These are phyloP conservation scores for Hippocampus zosterae DNA, from an alignment of 2,113 vertebrate species.

Conservation along the genomic window DNA sequence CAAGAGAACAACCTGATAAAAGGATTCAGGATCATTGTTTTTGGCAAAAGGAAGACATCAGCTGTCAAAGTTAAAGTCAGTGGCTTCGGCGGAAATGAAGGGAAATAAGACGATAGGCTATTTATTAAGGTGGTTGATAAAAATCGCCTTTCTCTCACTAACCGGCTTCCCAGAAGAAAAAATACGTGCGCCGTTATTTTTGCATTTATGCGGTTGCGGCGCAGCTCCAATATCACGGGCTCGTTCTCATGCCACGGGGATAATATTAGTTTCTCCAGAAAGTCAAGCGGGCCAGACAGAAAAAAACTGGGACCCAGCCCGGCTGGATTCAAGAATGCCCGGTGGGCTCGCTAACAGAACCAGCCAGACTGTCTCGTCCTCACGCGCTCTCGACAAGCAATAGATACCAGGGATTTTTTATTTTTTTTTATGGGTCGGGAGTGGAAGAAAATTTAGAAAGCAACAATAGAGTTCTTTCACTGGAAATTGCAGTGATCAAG, in stretches of 20 bases:
- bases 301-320: not conserved
- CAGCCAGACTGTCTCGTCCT: conserved; percentile 53
- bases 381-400: conserved; percentile 69
- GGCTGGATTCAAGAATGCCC: conserved; percentile 11
- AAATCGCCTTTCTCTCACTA: conserved; percentile 10
- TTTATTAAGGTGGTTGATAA: conserved; percentile 57
- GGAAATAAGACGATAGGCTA: conserved; percentile 62
- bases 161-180: conserved; percentile 58
- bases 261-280: conserved; percentile 44
- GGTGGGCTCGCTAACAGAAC: conserved; percentile 42
- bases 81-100: conserved; percentile 65
- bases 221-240: conserved; percentile 42
- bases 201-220: conserved; percentile 59
- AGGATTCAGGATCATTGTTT: conserved; percentile 65
- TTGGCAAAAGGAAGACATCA: conserved; percentile 63
- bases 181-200: conserved; percentile 66
- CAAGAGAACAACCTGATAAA: conserved; percentile 22
- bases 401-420: conserved; percentile 67
- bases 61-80: conserved; percentile 73
- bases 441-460: conserved; percentile 57
- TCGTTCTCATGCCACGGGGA: conserved; percentile 50
- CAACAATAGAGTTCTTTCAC: conserved; percentile 70
- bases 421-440: conserved; percentile 41
- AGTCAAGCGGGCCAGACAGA: not conserved
- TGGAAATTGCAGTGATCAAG: conserved; percentile 68